Base-by-base conservation (phyloP, 2,888 invertebrate genomes). In the Villa cingulata region DNA sequence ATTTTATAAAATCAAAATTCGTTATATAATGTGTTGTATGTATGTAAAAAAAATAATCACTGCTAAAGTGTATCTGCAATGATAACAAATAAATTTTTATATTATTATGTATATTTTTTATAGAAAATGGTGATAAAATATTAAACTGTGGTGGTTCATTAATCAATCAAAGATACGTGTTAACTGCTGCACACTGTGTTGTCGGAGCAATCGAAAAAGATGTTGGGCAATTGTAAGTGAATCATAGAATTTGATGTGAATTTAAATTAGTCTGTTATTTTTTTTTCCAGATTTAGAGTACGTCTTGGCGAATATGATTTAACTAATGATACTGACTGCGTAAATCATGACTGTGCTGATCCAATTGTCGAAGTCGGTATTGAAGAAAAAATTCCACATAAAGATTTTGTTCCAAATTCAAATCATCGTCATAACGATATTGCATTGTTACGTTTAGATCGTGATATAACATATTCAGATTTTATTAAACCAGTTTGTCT, bases 101-200 rank as follows among this genome's bases (percentile, higher is more conserved):
- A n/a, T n/a, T n/a, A n/a, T n/a, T n/a, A n/a, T n/a, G n/a, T n/a
- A n/a, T n/a, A 23, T 23, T 23, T 59, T 48, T 32, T 41, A 4
- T 37, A 65, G 65, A 45, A 18, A 56, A 36, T 17, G 62, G 61
- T 2, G 32, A 55, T 5, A 53, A 48, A 0, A 49, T 57, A 15
- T 50, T 62, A 7, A 62, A 80, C 54, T 86, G 86, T 57, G 86
- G 83, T 1, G 86, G 85, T 2, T 83, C 80, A 9, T 66, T 86
- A 37, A 82, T 86, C 57, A 78, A 74, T 46, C 68, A 70, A 20
- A 70, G 75, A 7, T 78, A 77, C 49, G 66, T 78, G 1, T 48
- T 80, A 48, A 78, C 79, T 1, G 80, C 80, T 1, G 79, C 77
- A 0, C 80, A 80, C 56, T 80, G 80, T 54, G 68, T 78, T 3